Base-by-base conservation (phyloP, 2,888 invertebrate genomes). In the Macrostomum cliftonense region DNA sequence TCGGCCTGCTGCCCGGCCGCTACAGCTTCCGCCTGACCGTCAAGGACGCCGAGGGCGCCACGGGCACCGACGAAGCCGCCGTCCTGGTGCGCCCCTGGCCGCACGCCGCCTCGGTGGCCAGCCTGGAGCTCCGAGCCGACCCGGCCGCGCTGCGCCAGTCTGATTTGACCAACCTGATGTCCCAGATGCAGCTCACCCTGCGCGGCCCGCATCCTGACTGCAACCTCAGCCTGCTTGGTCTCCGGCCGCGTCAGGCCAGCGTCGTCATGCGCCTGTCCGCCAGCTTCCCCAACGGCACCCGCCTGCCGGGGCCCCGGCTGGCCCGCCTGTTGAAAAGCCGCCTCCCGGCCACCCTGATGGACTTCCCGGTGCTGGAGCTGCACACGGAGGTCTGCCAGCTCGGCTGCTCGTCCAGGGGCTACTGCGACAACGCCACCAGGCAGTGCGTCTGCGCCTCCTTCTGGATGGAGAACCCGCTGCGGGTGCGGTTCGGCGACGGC, bases 371-470 rank as follows among this genome's bases (percentile, higher is more conserved):
- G 28, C 28, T 28, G 28, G 28, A 28, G 28, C 28, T 28, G 28
- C 28, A 28, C 28, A 28, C 28, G 28, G 28, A 28, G 71, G 77
- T 87, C 50, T 91, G 91, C 64, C 87, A 89, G 62, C 87, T 87
- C 72, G 77, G 82, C 68, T 91, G 91, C 72, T 88, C 88, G 39
- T 75, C 75, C 9, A 89, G 91, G 70, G 91, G 91, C 47, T 76
- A 77, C 37, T 91, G 91, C 72, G 81, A 86, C 67, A 80, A 81
- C 63, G 78, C 80, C 57, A 79, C 83, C 7, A 77, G 88, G 59
- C 76, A 78, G 49, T 91, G 89, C 63, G 76, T 82, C 60, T 91
- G 89, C 70, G 86, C 89, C 71, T 83, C 87, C 17, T 89, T 89
- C 74, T 91, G 91, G 91, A 89, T 89, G 86, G 82, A 85, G 71